phyloP scores from a whole-genome alignment of 2,888 invertebrate species.

The Hofmannophila pseudospretella region DNA sequence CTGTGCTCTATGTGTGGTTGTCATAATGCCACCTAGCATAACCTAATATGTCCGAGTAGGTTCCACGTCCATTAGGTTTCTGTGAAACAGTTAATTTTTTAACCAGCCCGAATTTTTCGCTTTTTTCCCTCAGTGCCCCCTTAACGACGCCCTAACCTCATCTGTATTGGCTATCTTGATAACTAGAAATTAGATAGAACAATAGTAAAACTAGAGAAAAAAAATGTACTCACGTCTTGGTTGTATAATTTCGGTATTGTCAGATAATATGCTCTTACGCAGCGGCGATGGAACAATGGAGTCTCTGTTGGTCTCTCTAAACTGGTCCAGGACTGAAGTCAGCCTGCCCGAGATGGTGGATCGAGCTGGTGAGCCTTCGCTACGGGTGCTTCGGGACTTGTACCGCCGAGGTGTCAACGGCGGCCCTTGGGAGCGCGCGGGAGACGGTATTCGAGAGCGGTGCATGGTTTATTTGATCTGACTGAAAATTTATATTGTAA shows the following conservation, averaged over 20 bases:
- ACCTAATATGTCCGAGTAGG: too few species aligned
- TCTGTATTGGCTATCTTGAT: too few species aligned
- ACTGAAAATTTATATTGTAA: too few species aligned
- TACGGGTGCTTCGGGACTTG: slow-evolving; percentile 35
- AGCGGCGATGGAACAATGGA: slow-evolving; percentile 48
- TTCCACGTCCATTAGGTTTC: too few species aligned
- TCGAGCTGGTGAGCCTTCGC: slow-evolving; percentile 45
- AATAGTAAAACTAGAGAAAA: too few species aligned
- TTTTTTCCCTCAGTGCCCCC: too few species aligned
- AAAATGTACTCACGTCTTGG: slow-evolving; percentile 61
- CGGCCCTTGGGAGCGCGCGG: slow-evolving; percentile 45
- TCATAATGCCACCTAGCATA: too few species aligned
- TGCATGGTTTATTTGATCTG: slow-evolving; percentile 25
- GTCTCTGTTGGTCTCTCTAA: slow-evolving; percentile 31
- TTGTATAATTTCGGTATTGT: slow-evolving; percentile 54
- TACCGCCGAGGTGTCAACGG: slow-evolving; percentile 32
- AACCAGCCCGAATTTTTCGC: too few species aligned
- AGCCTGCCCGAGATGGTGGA: slow-evolving; percentile 40
- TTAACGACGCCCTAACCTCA: too few species aligned
- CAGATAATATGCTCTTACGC: slow-evolving; percentile 41
- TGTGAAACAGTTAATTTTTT: too few species aligned
- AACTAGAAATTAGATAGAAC: too few species aligned
- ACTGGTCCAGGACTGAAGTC: slow-evolving; percentile 36
- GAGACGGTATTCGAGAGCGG: slow-evolving; percentile 42
- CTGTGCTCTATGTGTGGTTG: too few species aligned